Evolutionary conservation across 2,888 invertebrate genomes (phyloP), one percentile per base, ranked within the genome.

Genomic region (Dendrolimus pini): DNA sequence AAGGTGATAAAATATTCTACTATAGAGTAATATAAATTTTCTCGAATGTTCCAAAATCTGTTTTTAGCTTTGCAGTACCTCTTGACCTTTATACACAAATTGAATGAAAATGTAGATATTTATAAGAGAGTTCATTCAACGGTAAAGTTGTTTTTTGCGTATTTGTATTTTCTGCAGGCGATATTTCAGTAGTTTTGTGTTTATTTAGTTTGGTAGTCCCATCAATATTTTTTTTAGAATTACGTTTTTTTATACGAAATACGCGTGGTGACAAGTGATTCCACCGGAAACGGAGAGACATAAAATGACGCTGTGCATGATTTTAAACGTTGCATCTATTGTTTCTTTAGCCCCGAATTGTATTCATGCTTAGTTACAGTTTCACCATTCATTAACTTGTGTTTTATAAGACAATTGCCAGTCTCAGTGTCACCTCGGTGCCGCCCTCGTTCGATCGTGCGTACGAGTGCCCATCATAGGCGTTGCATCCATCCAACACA

Each of bases 361-460:
- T 55, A 55, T 14, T 56, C 53, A 41, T 41, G 47, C 55, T 55
- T 56, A 59, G 58, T 47, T 47, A 47, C 47, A 47, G 12, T 47
- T 47, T 47, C 47, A 47, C 47, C 47, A 47, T 47, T 47, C 47
- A 47, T 10, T 68, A 61, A 64, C 61, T 65, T 67, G 66, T 67
- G 66, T 62, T 64, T 72, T 64, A 41, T 65, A 65, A 12, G 47
- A 47, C 47, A 47, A 47, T 65, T 68, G 71, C 72, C 82, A 85
- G 83, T 82, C 71, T 71, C 82, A 85, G 83, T 82, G 71, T 71
- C 63, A 65, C 58, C 57, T 66, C 60, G 69, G 65, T 62, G 60
- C 61, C 65, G 76, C 66, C 62, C 66, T 71, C 68, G 77, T 63
- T 72, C 78, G 83, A 78, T 79, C 83, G 84, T 82, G 77, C 77